phyloP scores from a whole-genome alignment of 2,797 vertebrate species.

The Melanotaenia nigrans region DNA sequence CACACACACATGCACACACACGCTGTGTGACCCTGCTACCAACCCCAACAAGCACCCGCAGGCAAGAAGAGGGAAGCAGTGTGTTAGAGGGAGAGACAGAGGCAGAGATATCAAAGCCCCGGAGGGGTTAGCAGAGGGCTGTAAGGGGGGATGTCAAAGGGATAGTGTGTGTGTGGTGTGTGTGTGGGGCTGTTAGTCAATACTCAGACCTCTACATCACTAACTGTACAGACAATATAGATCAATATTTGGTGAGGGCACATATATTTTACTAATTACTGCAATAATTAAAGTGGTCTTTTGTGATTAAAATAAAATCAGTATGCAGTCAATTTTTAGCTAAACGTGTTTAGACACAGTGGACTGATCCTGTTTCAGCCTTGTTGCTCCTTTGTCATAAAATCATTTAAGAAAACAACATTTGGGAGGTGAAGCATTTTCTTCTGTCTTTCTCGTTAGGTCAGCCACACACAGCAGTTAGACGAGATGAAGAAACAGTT shows the following conservation, averaged over 20 bases:
- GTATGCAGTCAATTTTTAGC: constrained; percentile 72
- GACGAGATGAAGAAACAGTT: constrained; percentile 26
- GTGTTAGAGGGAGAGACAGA: constrained; percentile 41
- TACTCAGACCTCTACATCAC: constrained; percentile 72
- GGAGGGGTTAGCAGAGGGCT: constrained; percentile 46
- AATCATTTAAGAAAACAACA: constrained; percentile 77
- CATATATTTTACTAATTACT: constrained; percentile 85
- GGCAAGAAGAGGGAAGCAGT: constrained; percentile 55
- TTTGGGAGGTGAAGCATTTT: constrained; percentile 51
- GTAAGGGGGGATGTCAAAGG: constrained; percentile 34
- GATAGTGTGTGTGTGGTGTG: constrained; percentile 34
- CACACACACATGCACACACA: constrained; percentile 15
- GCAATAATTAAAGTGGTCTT: constrained; percentile 81
- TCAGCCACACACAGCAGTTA: constrained; percentile 22
- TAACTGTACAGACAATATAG: constrained; percentile 78
- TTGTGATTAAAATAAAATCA: constrained; percentile 82
- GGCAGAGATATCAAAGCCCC: constrained; percentile 66
- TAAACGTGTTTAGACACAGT: constrained; percentile 73
- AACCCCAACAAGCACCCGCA: constrained; percentile 43
- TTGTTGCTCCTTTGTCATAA: constrained; percentile 77
- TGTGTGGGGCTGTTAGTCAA: constrained; percentile 61
- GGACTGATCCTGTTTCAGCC: constrained; percentile 72
- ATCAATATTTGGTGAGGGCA: constrained; percentile 81
- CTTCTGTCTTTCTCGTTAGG: constrained; percentile 34
- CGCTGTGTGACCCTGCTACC: constrained; percentile 23